Evolutionary conservation across 2,888 invertebrate species (phyloP).

Genomic region (Ichneumon xanthorius): DNA sequence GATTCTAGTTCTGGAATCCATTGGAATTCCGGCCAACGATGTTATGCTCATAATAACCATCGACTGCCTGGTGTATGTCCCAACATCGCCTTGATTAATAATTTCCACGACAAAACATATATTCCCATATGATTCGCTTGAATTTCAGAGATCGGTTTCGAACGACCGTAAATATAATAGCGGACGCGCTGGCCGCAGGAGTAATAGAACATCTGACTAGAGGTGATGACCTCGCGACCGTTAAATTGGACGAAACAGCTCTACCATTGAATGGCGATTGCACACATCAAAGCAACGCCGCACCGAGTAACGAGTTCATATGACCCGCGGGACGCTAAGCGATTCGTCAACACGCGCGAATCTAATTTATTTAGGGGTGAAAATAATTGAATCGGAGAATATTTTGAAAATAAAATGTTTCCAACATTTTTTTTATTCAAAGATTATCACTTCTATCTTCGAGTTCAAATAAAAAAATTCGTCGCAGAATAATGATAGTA

Average conservation of each 20-base stretch:
- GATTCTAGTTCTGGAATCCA: conserved; percentile 97
- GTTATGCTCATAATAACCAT: conserved; percentile 96
- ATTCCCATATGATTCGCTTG: background rate
- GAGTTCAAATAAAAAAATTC: background rate
- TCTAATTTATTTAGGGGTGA: background rate
- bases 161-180: conserved; percentile 81
- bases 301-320: background rate
- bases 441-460: background rate
- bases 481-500: background rate
- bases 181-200: conserved; percentile 80
- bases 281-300: conserved; percentile 14
- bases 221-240: conserved; percentile 14
- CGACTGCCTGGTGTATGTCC: conserved; percentile 95
- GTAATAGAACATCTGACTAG: conserved; percentile 75
- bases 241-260: conserved; percentile 35
- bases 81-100: conserved; percentile 1
- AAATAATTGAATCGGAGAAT: too few relatives aligned
- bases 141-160: conserved; percentile 82
- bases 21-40: conserved; percentile 95
- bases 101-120: background rate
- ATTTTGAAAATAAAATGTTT: too few relatives aligned
- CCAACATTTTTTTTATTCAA: background rate
- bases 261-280: conserved; percentile 6
- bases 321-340: background rate
- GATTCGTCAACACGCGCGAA: background rate